Conservation (phyloP, 2,888 invertebrate species). For the Rhabditophanes sp. region DNA sequence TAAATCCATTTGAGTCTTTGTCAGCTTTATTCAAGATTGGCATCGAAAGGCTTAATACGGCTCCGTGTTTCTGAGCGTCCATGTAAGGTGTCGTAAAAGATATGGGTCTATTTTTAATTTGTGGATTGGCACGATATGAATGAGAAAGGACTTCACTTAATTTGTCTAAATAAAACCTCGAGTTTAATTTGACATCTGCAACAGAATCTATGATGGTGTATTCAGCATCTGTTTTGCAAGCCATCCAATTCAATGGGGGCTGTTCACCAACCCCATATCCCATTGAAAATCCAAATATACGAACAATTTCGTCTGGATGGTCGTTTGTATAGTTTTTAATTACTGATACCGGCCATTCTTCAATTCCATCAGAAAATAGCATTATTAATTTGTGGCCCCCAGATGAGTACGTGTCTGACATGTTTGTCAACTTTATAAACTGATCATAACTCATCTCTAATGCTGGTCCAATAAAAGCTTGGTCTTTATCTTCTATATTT, state of each 20-base stretch:
- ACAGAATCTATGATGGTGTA: constrained; percentile 29
- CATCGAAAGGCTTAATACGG: constrained; percentile 26
- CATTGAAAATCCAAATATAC: constrained; percentile 37
- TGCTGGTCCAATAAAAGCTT: constrained; percentile 27
- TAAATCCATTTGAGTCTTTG: constrained; percentile 6
- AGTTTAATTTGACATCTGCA: constrained; percentile 32
- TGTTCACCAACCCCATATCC: constrained; percentile 32
- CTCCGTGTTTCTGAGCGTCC: constrained; percentile 34
- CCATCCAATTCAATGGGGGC: constrained; percentile 22
- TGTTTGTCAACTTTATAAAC: constrained; percentile 9
- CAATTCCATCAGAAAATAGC: constrained; percentile 52
- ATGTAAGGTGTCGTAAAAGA: constrained; percentile 32
- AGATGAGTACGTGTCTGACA: too few relatives aligned
- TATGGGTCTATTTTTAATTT: constrained; percentile 18
- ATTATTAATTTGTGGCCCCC: constrained; percentile 51
- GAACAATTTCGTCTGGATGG: constrained; percentile 11
- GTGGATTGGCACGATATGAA: constrained; percentile 8
- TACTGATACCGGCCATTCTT: constrained; percentile 49
- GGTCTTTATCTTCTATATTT: constrained; percentile 29
- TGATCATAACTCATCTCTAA: constrained; percentile 17
- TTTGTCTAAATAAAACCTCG: constrained; percentile 24
- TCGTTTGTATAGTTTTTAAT: constrained; percentile 43
- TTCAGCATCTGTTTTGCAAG: constrained; percentile 21
- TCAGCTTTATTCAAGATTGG: constrained; percentile 21
- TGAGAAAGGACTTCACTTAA: constrained; percentile 18